Base-by-base conservation (phyloP, 2,888 invertebrate species). In the Agrotis ipsilon region DNA sequence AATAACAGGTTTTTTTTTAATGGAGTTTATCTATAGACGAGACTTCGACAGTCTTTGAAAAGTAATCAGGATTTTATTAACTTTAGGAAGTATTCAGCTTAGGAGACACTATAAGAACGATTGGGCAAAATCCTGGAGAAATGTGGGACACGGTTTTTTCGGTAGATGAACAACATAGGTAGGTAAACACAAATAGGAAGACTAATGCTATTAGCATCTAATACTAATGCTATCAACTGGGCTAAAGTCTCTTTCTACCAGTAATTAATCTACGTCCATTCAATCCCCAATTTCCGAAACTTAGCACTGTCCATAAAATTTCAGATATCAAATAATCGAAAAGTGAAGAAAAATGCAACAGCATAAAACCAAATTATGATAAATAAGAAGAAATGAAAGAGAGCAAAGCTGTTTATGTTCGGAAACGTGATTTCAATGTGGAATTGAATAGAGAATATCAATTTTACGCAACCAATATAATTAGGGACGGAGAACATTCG, bases 351-450 rank as follows among this genome's bases (percentile, higher is more conserved):
- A 81, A 54, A 72, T 80, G 66, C 63, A 64, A 80, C 58, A 72
- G 68, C 70, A 72, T 72, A 78, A 80, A 84, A 86, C 19, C 21
- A 88, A 83, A 89, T 83, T 78, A 92, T 90, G 92, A 89, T 89
- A 90, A 87, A 89, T 82, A 89, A 85, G 82, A 88, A 89, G 89
- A 89, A 87, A 92, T 93, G 93, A 91, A 87, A 88, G 87, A 90
- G 64, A 89, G 80, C 76, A 92, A 89, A 86, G 90, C 83, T 72
- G 86, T 90, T 32, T 84, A 91, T 84, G 90, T 91, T 6, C 89
- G 85, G 3, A 90, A 87, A 75, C 82, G 82, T 58, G 82, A 89
- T 62, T 78, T 83, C 18, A 84, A 72, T 59, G 69, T 73, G 5
- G 71, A 68, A 43, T 52, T 72, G n/a, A 68, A 68, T 32, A 73